Percentiles rank a stretch among this genome's conserved stretches.
These are phyloP conservation scores for Lycopodina hypogea DNA, from an alignment of 37 sponge, comb jelly and placozoan genomes.

Conservation along the genomic window DNA sequence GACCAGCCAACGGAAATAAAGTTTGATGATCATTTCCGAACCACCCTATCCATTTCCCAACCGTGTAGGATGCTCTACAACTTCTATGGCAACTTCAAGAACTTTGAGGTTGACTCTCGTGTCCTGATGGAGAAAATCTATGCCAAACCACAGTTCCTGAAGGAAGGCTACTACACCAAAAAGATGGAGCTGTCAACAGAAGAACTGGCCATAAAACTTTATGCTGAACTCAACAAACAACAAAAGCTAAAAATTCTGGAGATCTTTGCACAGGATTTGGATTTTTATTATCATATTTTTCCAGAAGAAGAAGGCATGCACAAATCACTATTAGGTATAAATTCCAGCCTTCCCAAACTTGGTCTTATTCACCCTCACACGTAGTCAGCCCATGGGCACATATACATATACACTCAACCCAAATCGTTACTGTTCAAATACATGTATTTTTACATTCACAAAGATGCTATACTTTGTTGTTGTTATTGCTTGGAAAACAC, in stretches of 20 bases:
- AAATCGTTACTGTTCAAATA: too few relatives aligned
- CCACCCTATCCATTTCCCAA: constrained; percentile 21
- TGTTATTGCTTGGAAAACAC: too few relatives aligned
- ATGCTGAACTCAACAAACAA: neutral
- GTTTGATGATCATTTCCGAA: constrained; percentile 39
- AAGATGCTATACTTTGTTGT: too few relatives aligned
- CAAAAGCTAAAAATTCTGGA: constrained; percentile 16
- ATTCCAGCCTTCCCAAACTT: constrained; percentile 3
- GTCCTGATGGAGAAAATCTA: constrained; percentile 21
- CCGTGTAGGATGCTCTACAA: constrained; percentile 29
- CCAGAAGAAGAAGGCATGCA: constrained; percentile 46
- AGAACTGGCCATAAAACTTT: neutral
- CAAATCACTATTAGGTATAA: constrained; percentile 35
- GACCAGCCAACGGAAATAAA: neutral
- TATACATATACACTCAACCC: too few relatives aligned
- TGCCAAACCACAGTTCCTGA: neutral
- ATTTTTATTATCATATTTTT: constrained; percentile 44
- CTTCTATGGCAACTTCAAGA: constrained; percentile 47
- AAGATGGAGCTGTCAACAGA: constrained; percentile 4
- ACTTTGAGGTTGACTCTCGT: constrained; percentile 34
- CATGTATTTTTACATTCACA: too few relatives aligned
- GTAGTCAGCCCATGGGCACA: too few relatives aligned
- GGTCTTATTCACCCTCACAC: too few relatives aligned
- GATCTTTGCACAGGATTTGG: constrained; percentile 16
- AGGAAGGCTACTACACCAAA: constrained; percentile 11